These are phyloP conservation scores for Diaprepes abbreviatus DNA, from an alignment of 2,888 invertebrate species.

Conservation along the genomic window DNA sequence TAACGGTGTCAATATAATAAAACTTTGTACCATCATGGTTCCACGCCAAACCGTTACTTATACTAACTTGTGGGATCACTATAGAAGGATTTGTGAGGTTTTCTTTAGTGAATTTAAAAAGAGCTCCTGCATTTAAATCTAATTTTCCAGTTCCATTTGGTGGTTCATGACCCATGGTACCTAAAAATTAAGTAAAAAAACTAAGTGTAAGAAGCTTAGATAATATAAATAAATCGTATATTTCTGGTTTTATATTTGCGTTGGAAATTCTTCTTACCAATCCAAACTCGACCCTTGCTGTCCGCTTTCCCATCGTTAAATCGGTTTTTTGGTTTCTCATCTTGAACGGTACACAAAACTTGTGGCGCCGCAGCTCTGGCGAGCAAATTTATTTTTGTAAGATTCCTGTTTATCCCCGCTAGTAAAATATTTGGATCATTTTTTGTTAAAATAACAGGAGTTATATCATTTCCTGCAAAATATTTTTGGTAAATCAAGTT, in stretches of 20 bases:
- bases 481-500: no score
- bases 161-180: constrained; percentile 74
- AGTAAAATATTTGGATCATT: constrained; percentile 56
- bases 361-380: constrained; percentile 19
- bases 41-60: constrained; percentile 87
- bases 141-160: constrained; percentile 62
- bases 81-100: constrained; percentile 54
- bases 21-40: constrained; percentile 77
- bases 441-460: constrained; percentile 56
- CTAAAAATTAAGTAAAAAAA: constrained; percentile 64
- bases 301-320: constrained; percentile 76
- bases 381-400: constrained; percentile 48
- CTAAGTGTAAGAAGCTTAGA: no score
- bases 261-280: constrained; percentile 68
- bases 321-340: constrained; percentile 65
- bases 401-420: constrained; percentile 56
- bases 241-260: no score
- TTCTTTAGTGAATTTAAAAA: constrained; percentile 71
- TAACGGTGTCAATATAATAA: constrained; percentile 84
- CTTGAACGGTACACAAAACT: constrained; percentile 65
- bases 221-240: no score
- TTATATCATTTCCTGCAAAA: constrained; percentile 43
- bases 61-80: constrained; percentile 68
- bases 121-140: constrained; percentile 69
- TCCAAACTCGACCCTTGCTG: constrained; percentile 70